phyloP scores from a whole-genome alignment of 2,888 invertebrate genomes.

The Caenorhabditis macrosperma region DNA sequence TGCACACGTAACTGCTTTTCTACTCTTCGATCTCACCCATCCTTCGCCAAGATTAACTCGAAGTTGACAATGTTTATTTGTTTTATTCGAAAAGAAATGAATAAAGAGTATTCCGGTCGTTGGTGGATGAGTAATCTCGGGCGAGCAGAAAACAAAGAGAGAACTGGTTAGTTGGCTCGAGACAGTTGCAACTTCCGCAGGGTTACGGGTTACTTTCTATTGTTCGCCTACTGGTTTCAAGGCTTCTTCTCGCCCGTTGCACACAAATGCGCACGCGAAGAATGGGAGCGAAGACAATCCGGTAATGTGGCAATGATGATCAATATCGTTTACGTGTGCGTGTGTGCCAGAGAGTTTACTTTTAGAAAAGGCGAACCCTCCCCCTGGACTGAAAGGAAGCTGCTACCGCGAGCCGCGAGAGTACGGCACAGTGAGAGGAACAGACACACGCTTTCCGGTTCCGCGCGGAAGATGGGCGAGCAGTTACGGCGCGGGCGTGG shows the following conservation, averaged over 20 bases:
- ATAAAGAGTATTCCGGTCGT: constrained; percentile 17
- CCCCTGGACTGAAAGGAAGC: constrained; percentile 37
- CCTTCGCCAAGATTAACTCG: neutral
- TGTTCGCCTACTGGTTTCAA: constrained; percentile 48
- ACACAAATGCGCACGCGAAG: constrained; percentile 31
- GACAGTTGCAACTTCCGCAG: constrained; percentile 23
- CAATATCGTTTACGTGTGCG: constrained; percentile 41
- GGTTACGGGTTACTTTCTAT: constrained; percentile 33
- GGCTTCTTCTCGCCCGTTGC: constrained; percentile 15
- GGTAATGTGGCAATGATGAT: constrained; percentile 58
- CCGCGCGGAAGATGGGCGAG: constrained; percentile 54
- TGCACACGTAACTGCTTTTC: constrained; percentile 20
- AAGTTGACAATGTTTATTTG: constrained; percentile 37
- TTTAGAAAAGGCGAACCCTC: constrained; percentile 51
- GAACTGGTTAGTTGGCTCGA: constrained; percentile 19
- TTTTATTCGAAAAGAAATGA: constrained; percentile 17
- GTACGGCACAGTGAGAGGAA: constrained; percentile 1
- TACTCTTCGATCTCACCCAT: constrained; percentile 29
- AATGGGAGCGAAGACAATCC: constrained; percentile 44
- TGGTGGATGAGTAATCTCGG: constrained; percentile 7
- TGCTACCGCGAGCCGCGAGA: constrained; percentile 19
- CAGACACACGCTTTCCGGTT: constrained; percentile 40
- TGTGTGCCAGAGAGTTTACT: constrained; percentile 38
- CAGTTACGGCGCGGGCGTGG: constrained; percentile 53
- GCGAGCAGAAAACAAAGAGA: constrained; percentile 30